Evolutionary conservation across 1,140 invertebrate species (phyloP).

Genomic region (Cherax destructor): DNA sequence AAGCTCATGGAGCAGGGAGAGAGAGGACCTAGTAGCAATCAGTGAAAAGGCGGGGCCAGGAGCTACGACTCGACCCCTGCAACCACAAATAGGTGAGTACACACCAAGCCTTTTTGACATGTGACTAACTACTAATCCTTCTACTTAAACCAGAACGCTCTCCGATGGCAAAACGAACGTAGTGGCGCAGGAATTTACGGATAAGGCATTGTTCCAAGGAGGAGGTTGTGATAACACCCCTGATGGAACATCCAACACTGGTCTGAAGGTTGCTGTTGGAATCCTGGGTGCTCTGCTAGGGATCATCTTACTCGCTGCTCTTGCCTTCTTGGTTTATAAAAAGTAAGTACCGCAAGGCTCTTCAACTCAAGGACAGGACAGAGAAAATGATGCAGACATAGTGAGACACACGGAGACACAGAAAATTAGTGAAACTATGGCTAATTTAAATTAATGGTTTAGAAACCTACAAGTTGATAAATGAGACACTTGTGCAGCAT

Average conservation of each 20-base stretch:
- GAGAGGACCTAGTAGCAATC: too few species aligned
- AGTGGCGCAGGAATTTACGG: constrained; percentile 27
- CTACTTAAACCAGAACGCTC: background rate
- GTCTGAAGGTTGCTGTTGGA: constrained; percentile 41
- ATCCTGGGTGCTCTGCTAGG: constrained; percentile 45
- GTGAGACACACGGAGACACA: background rate
- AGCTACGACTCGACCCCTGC: too few species aligned
- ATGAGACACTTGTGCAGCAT: too few species aligned
- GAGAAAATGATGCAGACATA: background rate
- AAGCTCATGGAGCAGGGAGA: too few species aligned
- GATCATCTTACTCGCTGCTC: constrained; percentile 12
- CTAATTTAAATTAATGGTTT: too few species aligned
- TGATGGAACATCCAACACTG: background rate
- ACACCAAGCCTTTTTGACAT: too few species aligned
- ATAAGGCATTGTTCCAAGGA: constrained; percentile 25
- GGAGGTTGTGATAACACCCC: background rate
- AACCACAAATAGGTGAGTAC: too few species aligned
- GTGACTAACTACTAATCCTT: too few species aligned
- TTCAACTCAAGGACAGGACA: too few species aligned
- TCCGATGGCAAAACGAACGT: background rate
- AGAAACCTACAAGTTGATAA: too few species aligned
- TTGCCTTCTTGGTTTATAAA: constrained; percentile 35
- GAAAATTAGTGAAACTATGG: too few species aligned
- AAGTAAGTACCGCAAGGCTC: background rate
- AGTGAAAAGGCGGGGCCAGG: too few species aligned